A percentile compares a stretch with the other conserved stretches of the same genome.
These are phyloP conservation scores for Chamaea fasciata DNA, from an alignment of 2,113 vertebrate genomes.

Conservation along the genomic window DNA sequence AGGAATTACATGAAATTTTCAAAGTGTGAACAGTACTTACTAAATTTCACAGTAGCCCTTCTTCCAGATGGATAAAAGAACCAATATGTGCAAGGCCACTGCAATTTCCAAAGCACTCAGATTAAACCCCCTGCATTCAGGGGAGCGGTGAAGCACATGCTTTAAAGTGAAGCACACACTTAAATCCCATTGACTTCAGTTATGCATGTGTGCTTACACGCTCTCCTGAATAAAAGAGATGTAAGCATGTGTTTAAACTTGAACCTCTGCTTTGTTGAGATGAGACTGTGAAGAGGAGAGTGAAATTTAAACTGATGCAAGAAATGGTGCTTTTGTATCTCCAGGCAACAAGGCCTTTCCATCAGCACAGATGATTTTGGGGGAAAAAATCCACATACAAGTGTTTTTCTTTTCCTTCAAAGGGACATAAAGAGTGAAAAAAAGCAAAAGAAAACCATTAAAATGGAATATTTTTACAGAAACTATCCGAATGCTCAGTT, in stretches of 20 bases:
- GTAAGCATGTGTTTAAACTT: conserved; percentile 55
- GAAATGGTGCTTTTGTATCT: conserved; percentile 31
- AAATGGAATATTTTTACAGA: neutral
- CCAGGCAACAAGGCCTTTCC: conserved; percentile 23
- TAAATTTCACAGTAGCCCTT: conserved; percentile 13
- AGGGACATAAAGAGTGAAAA: neutral
- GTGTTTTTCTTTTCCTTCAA: neutral
- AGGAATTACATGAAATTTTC: neutral
- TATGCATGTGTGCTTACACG: neutral
- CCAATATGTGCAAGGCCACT: conserved; percentile 14
- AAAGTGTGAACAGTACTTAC: neutral
- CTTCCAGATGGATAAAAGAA: conserved; percentile 33
- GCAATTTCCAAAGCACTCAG: conserved; percentile 37
- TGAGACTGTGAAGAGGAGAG: conserved; percentile 29
- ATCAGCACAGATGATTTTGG: neutral
- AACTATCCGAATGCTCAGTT: neutral
- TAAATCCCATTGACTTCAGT: conserved; percentile 47
- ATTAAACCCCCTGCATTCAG: conserved; percentile 15
- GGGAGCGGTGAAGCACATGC: conserved; percentile 25
- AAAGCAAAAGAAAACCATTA: neutral
- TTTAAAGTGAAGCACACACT: conserved; percentile 54
- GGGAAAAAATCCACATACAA: neutral
- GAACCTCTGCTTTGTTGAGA: conserved; percentile 56
- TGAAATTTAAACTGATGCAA: conserved; percentile 36
- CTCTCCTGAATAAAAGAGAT: conserved; percentile 45